phyloP scores from a whole-genome alignment of 2,888 invertebrate genomes.

The Nomada fabriciana region DNA sequence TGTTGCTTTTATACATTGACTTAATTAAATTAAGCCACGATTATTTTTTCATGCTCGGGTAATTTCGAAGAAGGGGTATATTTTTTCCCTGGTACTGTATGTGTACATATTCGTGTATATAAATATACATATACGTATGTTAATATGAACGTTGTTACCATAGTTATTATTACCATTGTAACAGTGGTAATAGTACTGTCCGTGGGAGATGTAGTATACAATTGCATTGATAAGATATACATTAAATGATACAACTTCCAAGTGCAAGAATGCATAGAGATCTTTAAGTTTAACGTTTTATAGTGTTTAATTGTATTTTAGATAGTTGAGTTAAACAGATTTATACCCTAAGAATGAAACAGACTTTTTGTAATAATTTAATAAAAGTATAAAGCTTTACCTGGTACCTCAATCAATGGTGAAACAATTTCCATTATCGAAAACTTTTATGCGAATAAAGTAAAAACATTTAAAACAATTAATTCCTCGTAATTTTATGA shows the following conservation, averaged over 20 bases:
- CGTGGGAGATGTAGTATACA: slow-evolving; percentile 42
- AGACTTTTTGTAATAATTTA: slow-evolving; percentile 9
- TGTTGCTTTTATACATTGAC: background rate
- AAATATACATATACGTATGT: slow-evolving; percentile 37
- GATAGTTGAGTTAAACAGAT: slow-evolving; percentile 24
- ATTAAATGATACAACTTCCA: slow-evolving; percentile 48
- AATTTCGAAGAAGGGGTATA: background rate
- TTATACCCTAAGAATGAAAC: slow-evolving; percentile 2
- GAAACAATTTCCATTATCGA: slow-evolving; percentile 25
- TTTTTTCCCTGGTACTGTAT: slow-evolving; percentile 16
- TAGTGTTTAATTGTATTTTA: slow-evolving; percentile 16
- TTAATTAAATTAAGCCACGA: background rate
- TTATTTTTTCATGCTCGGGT: slow-evolving; percentile 1
- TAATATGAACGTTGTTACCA: slow-evolving; percentile 28
- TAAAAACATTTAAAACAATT: slow-evolving; percentile 39
- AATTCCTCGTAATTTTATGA: slow-evolving; percentile 38
- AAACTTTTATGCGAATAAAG: slow-evolving; percentile 50
- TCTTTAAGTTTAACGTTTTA: slow-evolving; percentile 31
- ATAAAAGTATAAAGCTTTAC: background rate
- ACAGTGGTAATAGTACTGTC: slow-evolving; percentile 55
- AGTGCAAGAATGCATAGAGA: slow-evolving; percentile 35
- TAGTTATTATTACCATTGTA: slow-evolving; percentile 40
- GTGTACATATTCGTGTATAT: slow-evolving; percentile 34
- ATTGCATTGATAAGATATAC: slow-evolving; percentile 35
- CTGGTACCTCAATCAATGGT: slow-evolving; percentile 46